Evolutionary conservation across 2,888 invertebrate species (phyloP), one percentile per base, ranked within the genome.

Genomic region (Trissolcus japonicus): DNA sequence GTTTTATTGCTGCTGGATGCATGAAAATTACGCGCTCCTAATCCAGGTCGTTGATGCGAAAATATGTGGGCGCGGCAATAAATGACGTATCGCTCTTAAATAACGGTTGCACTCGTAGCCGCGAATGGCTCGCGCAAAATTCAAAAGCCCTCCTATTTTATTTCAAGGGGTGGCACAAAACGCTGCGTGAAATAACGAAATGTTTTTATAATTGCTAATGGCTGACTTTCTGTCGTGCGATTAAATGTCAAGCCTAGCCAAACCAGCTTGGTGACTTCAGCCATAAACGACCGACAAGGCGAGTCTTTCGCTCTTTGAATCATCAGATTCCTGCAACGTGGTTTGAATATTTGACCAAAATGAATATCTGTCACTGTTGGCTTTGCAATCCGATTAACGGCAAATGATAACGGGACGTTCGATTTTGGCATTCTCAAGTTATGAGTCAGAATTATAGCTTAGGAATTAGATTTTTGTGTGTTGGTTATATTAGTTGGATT

Each of bases 391-490:
- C 67, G 78, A 73, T 79, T 79, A 79, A 79, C 79, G 79, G 79
- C 78, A 76, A 78, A 78, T 76, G 43, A 61, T 79, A 79, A 79
- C 79, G 79, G 79, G 73, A 76, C 40, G 63, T 61, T 74, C 62
- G 74, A 74, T 74, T 78, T 78, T 74, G 74, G 69, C 78, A 65
- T 77, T 72, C 77, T 41, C 25, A 29, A 41, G 43, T 61, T 51
- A 51, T 65, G 69, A 69, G 17, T 66, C 77, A 61, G 41, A 48
- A 60, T 14, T 54, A 59, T 56, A 53, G 16, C 16, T 6, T 61
- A 62, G 50, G 63, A 16, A 17, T 61, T 72, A 50, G 61, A 69
- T 67, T 9, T 43, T 29, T 25, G 19, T 16, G 16, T 7, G 51
- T 6, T 13, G 7, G 11, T 19, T 21, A 2, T 2, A 16, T 46